Percentiles rank a stretch among this genome's conserved stretches.
Evolutionary conservation across 1,140 invertebrate genomes (phyloP).

Genomic region (Drosophila repleta): DNA sequence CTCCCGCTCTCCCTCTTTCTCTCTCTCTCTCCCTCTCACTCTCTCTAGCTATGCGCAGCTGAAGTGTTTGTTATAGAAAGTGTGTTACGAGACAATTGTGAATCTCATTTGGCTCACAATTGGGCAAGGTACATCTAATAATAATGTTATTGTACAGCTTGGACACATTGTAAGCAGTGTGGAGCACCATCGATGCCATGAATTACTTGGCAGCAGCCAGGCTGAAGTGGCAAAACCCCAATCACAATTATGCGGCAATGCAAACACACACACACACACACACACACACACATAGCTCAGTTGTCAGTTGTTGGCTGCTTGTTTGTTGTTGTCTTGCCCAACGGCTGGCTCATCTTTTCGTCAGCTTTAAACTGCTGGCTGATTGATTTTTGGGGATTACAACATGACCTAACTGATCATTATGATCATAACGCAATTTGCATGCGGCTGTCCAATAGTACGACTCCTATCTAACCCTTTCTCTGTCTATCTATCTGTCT

Average conservation of each 20-base stretch:
- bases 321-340: conserved; percentile 44
- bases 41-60: background rate
- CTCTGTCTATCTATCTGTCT: background rate
- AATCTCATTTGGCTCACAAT: background rate
- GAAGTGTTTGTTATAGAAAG: background rate
- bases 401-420: conserved; percentile 71
- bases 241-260: conserved; percentile 41
- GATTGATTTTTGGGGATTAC: conserved; percentile 70
- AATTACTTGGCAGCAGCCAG: conserved; percentile 8
- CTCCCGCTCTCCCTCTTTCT: background rate
- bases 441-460: conserved; percentile 41
- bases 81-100: conserved; percentile 1
- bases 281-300: conserved; percentile 1
- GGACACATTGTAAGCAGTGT: conserved; percentile 52
- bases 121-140: conserved; percentile 34
- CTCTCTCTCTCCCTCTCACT: background rate
- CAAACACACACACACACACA: conserved; percentile 31
- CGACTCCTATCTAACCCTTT: background rate
- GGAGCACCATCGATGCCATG: conserved; percentile 52
- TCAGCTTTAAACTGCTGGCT: conserved; percentile 53
- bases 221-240: conserved; percentile 41
- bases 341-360: conserved; percentile 58
- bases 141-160: conserved; percentile 46
- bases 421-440: conserved; percentile 73
- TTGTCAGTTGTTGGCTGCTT: conserved; percentile 28